These are phyloP conservation scores for Drosophila macrospina DNA, from an alignment of 2,888 invertebrate genomes.

Conservation along the genomic window DNA sequence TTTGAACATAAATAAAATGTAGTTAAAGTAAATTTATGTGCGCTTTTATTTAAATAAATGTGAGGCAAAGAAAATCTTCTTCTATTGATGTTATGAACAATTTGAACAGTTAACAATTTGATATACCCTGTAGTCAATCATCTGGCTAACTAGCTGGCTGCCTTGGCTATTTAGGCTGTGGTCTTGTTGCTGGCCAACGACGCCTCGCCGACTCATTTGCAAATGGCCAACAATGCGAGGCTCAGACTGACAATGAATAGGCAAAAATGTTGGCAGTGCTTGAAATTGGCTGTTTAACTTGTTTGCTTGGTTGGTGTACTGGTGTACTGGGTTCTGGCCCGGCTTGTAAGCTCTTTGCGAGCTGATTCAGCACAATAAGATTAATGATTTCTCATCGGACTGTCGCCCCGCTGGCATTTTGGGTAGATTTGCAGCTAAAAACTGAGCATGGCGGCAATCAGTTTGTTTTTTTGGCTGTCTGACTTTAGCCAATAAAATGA, in stretches of 20 bases:
- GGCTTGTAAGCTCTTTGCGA: conserved; percentile 40
- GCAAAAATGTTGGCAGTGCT: conserved; percentile 37
- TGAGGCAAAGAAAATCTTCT: too few species aligned
- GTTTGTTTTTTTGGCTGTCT: conserved; percentile 43
- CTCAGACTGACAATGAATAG: conserved; percentile 48
- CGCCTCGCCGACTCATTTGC: conserved; percentile 66
- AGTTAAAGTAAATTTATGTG: too few species aligned
- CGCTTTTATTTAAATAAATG: too few species aligned
- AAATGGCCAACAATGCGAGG: conserved; percentile 61
- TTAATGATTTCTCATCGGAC: conserved; percentile 73
- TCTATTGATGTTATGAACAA: too few species aligned
- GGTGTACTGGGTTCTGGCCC: not conserved
- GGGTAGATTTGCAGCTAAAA: conserved; percentile 16
- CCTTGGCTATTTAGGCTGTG: conserved; percentile 31
- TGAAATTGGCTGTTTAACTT: conserved; percentile 41
- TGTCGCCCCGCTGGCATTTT: conserved; percentile 34
- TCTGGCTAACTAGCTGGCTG: conserved; percentile 34
- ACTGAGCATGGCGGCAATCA: conserved; percentile 20
- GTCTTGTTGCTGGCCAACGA: conserved; percentile 9
- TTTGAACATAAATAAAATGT: too few species aligned
- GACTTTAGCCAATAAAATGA: conserved; percentile 73
- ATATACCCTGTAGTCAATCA: too few species aligned
- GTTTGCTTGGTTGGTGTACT: conserved; percentile 5
- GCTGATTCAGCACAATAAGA: conserved; percentile 80
- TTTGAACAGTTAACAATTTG: too few species aligned